phyloP scores from a whole-genome alignment of 1,140 invertebrate genomes.

The Drosophila mojavensis region DNA sequence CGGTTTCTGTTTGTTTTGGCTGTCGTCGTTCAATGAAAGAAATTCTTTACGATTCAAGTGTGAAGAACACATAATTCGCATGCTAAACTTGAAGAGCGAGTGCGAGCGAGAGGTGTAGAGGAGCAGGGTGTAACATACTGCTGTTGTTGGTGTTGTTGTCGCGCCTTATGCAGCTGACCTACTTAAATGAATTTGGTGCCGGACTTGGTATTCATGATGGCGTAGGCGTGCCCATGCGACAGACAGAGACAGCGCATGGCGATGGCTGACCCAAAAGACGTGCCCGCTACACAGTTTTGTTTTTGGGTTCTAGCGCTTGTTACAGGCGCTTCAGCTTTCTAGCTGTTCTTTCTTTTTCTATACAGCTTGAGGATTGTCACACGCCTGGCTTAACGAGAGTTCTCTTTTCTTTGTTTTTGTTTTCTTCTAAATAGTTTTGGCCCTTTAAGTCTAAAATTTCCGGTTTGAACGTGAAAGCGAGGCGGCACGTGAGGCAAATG shows the following conservation, averaged over 20 bases:
- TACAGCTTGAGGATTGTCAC: constrained; percentile 36
- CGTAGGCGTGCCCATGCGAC: constrained; percentile 58
- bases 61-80: constrained; percentile 50
- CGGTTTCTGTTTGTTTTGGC: constrained; percentile 55
- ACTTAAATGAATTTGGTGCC: constrained; percentile 69
- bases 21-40: constrained; percentile 55
- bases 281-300: not conserved
- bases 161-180: constrained; percentile 79
- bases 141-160: constrained; percentile 65
- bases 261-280: constrained; percentile 63
- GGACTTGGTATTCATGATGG: constrained; percentile 77
- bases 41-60: constrained; percentile 61
- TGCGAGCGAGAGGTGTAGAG: not conserved
- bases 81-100: constrained; percentile 39
- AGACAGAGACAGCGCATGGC: constrained; percentile 13
- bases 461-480: constrained; percentile 54
- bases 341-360: constrained; percentile 1
- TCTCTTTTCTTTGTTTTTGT: not conserved
- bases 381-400: constrained; percentile 31
- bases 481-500: constrained; percentile 54
- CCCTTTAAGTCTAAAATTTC: constrained; percentile 62
- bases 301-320: constrained; percentile 18
- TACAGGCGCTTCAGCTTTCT: constrained; percentile 44
- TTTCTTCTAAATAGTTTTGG: constrained; percentile 20
- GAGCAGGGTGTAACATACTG: constrained; percentile 29